Percentiles rank a stretch among this genome's conserved stretches.
These are phyloP conservation scores for Lagria hirta DNA, from an alignment of 2,888 invertebrate genomes.

Conservation along the genomic window DNA sequence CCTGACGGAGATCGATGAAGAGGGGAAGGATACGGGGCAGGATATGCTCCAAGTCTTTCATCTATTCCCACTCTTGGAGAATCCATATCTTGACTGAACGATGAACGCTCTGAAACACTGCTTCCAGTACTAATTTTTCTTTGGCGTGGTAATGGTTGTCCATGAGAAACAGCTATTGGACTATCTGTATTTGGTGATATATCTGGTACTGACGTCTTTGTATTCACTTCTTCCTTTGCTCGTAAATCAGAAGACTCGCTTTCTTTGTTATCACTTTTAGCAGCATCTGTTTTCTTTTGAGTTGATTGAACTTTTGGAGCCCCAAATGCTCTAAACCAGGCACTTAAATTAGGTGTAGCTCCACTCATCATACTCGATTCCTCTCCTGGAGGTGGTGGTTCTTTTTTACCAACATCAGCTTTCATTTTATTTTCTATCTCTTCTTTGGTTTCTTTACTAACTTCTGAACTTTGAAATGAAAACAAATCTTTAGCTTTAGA, in stretches of 20 bases:
- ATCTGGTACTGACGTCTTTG: constrained; percentile 43
- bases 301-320: constrained; percentile 70
- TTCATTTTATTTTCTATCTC: constrained; percentile 33
- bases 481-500: constrained; percentile 6
- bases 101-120: constrained; percentile 76
- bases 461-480: background rate
- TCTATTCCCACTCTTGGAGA: constrained; percentile 68
- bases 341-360: constrained; percentile 83
- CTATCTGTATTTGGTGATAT: constrained; percentile 50
- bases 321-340: constrained; percentile 91
- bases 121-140: constrained; percentile 77
- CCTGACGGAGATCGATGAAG: constrained; percentile 69
- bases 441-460: constrained; percentile 25
- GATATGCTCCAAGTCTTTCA: constrained; percentile 62
- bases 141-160: constrained; percentile 56
- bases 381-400: constrained; percentile 35
- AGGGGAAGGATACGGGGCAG: constrained; percentile 73
- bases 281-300: constrained; percentile 65
- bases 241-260: constrained; percentile 51
- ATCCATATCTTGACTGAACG: constrained; percentile 76
- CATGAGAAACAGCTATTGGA: constrained; percentile 51
- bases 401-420: constrained; percentile 42
- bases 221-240: constrained; percentile 43
- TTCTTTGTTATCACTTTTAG: constrained; percentile 52
- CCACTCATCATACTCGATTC: constrained; percentile 58